phyloP scores from a whole-genome alignment of 2,888 invertebrate species.

The Eilema sororculum region DNA sequence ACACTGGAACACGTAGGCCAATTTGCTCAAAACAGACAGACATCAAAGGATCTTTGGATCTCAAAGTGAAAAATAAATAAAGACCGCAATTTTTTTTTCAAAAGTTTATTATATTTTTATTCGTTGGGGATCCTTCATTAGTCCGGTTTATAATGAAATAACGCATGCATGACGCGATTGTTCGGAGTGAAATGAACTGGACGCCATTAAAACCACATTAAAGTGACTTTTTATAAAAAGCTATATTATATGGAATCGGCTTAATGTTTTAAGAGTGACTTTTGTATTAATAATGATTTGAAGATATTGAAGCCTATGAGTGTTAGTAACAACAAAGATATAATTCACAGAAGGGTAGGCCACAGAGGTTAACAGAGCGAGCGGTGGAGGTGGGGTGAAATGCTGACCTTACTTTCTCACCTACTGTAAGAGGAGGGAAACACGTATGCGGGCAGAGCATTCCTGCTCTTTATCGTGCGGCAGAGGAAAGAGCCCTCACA shows the following conservation, averaged over 20 bases:
- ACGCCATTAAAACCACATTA: conserved; percentile 34
- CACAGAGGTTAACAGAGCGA: too few relatives aligned
- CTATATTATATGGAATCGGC: conserved; percentile 3
- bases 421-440: too few relatives aligned
- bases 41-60: too few relatives aligned
- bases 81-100: not conserved
- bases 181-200: conserved; percentile 37
- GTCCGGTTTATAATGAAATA: conserved; percentile 31
- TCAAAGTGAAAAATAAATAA: not conserved
- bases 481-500: too few relatives aligned
- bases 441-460: too few relatives aligned
- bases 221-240: conserved; percentile 24
- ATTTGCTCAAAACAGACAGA: not conserved
- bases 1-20: not conserved
- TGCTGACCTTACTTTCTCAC: too few relatives aligned
- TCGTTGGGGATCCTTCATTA: conserved; percentile 4
- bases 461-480: too few relatives aligned
- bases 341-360: not conserved
- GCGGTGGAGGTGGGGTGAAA: too few relatives aligned
- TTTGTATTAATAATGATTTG: too few relatives aligned
- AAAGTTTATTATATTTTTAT: not conserved
- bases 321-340: not conserved
- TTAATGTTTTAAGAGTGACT: not conserved
- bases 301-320: not conserved
- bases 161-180: conserved; percentile 36